Evolutionary conservation across 2,113 vertebrate genomes (phyloP), one percentile per base, ranked within the genome.

Genomic region (Tragelaphus scriptus): DNA sequence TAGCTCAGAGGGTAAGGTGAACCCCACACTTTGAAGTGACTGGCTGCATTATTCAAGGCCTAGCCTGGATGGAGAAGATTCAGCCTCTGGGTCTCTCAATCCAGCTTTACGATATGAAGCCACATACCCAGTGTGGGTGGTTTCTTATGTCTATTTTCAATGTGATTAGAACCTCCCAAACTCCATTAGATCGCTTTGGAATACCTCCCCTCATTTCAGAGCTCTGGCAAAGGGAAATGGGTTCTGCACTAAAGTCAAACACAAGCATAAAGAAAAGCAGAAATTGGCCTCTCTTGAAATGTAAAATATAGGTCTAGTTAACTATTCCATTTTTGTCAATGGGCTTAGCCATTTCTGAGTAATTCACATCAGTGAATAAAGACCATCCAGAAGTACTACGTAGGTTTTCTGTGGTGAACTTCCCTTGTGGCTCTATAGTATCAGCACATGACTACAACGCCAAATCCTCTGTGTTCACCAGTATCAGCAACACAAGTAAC

Each of bases 171-270:
- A 81, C 47, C 23, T 92, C 30, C 63, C 47, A 95, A 96, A 71
- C 81, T 77, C 59, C 49, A 95, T 86, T 26, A 53, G 28, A 89
- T 84, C 75, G 11, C 23, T 95, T 47, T 47, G 53, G 55, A 95
- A 88, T 51, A 68, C 23, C 53, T 71, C 51, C 87, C 65, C 58
- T 89, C 82, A 87, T 61, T 87, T 97, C 87, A n/a, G 61, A 88
- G 77, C 51, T 96, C 84, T n/a, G 51, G 56, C 94, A 86, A 97
- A 95, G 90, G 47, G 63, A 95, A 95, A 92, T 36, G 23, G 77
- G 30, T 75, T 94, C 65, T 88, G 65, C 68, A 95, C 85, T 91
- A 77, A 96, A 93, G 56, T 40, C 71, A 92, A 98, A 90, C 47
- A 86, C 25, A 91, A 61, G 53, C 56, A 94, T 14, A 75, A 91